Evolutionary conservation across 2,888 invertebrate species (phyloP), one percentile per base, ranked within the genome.

Genomic region (Syrista parreyssii): DNA sequence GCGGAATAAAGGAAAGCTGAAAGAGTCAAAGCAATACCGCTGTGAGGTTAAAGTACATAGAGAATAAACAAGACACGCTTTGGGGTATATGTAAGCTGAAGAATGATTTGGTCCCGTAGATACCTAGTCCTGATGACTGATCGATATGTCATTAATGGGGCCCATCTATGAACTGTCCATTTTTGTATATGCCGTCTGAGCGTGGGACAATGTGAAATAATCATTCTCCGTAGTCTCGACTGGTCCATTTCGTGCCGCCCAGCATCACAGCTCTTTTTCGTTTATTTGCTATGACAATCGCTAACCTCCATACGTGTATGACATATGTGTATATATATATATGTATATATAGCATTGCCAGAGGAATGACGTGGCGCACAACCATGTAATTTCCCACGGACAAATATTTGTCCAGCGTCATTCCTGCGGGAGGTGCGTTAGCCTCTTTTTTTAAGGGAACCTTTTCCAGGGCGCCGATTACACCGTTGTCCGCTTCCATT

Each of bases 351-450:
- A 40, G 15, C 40, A 40, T 40, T 40, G 40, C 40, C 40, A 15
- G 40, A 6, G 40, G 15, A 40, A 40, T 40, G 40, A 40, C 40
- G 40, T 40, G 40, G 15, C 40, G 15, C 69, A 9, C 30, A 32
- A 11, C 31, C 69, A 15, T 69, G 69, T 69, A 30, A 69, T 69
- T 69, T 69, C 69, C 40, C 69, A 32, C 32, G 69, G 69, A 69
- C 69, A 69, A 69, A 69, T 69, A 69, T 69, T 69, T 69, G 30
- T 30, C 30, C 69, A 31, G 31, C 69, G 69, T 69, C 69, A 32
- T 69, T 69, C 69, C 69, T 69, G 30, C 32, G 69, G 69, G 69
- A 30, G 69, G 40, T 15, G 40, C 40, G n/a, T 73, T 35, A 12
- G 73, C 12, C 73, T 73, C 73, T 73, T 68, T 68, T 36, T 68